A percentile compares a stretch with the other conserved stretches of the same genome.
Conservation (phyloP, 2,113 vertebrate species). For the Rhodinocichla rosea region DNA sequence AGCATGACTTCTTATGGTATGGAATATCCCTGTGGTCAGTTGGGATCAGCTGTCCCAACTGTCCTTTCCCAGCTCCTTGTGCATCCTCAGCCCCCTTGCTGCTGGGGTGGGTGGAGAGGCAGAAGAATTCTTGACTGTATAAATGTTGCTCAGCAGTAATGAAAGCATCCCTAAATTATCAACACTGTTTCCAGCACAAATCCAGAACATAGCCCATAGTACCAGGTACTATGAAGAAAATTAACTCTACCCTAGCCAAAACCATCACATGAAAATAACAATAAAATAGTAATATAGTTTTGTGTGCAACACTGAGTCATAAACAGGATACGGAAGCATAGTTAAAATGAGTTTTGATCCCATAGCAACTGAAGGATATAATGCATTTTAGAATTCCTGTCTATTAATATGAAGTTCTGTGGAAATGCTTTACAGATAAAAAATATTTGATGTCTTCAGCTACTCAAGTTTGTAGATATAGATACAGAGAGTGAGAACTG, state of each 20-base stretch:
- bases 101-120: neutral
- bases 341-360: neutral
- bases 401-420: neutral
- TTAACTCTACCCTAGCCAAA: neutral
- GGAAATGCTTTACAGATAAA: neutral
- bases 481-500: neutral
- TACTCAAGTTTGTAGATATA: neutral
- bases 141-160: neutral
- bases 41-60: neutral
- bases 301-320: neutral
- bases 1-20: neutral
- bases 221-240: neutral
- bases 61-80: neutral
- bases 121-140: neutral
- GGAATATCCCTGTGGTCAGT: neutral
- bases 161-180: neutral
- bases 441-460: neutral
- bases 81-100: neutral
- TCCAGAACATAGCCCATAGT: neutral
- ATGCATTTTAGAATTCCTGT: neutral
- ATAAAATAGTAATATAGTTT: neutral
- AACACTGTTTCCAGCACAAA: neutral
- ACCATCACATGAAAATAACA: neutral
- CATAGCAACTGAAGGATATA: neutral
- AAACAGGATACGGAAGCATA: neutral